phyloP scores from a whole-genome alignment of 2,888 invertebrate species.

The Aromia moschata region DNA sequence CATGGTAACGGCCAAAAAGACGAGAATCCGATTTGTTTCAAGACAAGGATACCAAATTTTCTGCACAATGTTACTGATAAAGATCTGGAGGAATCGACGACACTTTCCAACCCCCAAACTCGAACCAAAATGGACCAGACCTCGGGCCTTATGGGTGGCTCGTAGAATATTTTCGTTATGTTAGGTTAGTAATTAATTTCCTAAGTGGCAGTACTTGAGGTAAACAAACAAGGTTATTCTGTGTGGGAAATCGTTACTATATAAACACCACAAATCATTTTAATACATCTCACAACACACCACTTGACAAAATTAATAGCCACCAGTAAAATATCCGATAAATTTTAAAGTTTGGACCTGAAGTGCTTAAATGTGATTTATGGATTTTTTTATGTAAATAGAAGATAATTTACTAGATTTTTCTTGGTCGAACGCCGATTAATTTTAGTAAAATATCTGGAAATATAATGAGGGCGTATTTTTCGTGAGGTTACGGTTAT shows the following conservation, averaged over 20 bases:
- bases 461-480: too few relatives aligned
- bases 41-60: too few relatives aligned
- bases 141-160: constrained; percentile 3
- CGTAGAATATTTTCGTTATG: constrained; percentile 22
- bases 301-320: constrained; percentile 35
- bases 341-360: constrained; percentile 19
- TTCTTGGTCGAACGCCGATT: constrained; percentile 2
- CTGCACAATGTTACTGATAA: too few relatives aligned
- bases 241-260: constrained; percentile 38
- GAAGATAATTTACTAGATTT: constrained; percentile 16
- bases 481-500: too few relatives aligned
- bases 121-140: neutral
- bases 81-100: too few relatives aligned
- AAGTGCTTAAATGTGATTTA: constrained; percentile 19
- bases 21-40: too few relatives aligned
- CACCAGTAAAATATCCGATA: constrained; percentile 17
- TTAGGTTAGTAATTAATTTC: constrained; percentile 30
- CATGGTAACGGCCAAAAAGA: too few relatives aligned
- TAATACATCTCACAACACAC: constrained; percentile 28
- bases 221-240: constrained; percentile 44
- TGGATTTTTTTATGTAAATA: constrained; percentile 17
- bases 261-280: constrained; percentile 40
- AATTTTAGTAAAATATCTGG: neutral
- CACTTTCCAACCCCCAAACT: too few relatives aligned
- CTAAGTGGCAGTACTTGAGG: constrained; percentile 43